Evolutionary conservation across 2,797 vertebrate species (phyloP), one percentile per base, ranked within the genome.

Genomic region (Microtus obscurus): DNA sequence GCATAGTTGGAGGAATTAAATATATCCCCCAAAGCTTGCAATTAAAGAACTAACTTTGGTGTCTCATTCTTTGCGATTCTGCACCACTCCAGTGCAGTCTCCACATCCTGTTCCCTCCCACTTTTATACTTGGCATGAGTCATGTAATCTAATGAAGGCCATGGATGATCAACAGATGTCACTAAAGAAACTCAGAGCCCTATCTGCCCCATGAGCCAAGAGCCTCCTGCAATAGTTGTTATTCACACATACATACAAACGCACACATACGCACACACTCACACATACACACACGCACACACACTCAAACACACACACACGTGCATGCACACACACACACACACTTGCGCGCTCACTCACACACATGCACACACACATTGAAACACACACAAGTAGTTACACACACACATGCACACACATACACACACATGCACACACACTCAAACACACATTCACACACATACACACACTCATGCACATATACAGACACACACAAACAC

Each of bases 1-100:
- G 14, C 31, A 59, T 43, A 90, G 25, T 29, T 77, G 48, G 61
- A 94, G 27, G 65, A 79, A 95, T 97, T 96, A 96, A 97, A 94
- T 56, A 53, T 45, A 95, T 80, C 87, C n/a, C 74, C 82, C 19
- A 87, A 81, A 95, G 61, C 73, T 48, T 80, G 31, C 40, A 92
- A 90, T 95, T 95, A 82, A 95, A 87, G 29, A 92, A 94, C n/a
- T 79, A 92, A 82, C 65, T 65, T 48, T 82, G 51, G 13, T 34
- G 17, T 85, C 92, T 89, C 6, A 37, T 65, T 87, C 77, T 92
- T 80, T 74, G 29, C 14, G 73, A n/a, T 93, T 76, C 89, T 87
- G 87, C 1, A 2, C 6, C 76, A 78, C 87, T 90, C 93, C 56
- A 65, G 14, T 53, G 45, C 5, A n/a, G 43, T 56, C 14, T 95